These are phyloP conservation scores for Lapara coniferarum DNA, from an alignment of 2,888 invertebrate genomes.

Conservation along the genomic window DNA sequence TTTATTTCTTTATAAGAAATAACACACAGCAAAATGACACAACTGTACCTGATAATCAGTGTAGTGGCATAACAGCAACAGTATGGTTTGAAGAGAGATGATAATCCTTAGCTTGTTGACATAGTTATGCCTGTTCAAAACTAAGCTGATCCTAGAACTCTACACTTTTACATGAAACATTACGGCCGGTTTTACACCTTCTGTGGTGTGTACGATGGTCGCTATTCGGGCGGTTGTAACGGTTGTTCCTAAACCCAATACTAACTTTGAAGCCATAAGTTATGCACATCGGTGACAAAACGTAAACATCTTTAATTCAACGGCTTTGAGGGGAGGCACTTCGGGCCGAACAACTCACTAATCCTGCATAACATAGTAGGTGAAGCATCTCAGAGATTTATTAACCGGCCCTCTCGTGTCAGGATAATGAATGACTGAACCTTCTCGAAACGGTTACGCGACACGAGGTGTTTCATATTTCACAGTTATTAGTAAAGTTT, in stretches of 20 bases:
- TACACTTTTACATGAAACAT: too few species aligned
- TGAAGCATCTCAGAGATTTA: slow-evolving; percentile 58
- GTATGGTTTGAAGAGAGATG: too few species aligned
- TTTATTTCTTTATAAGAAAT: slow-evolving; percentile 35
- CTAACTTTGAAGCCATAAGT: slow-evolving; percentile 60
- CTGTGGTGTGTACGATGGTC: too few species aligned
- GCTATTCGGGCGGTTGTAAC: too few species aligned
- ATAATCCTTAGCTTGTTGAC: too few species aligned
- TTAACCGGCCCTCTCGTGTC: slow-evolving; percentile 48
- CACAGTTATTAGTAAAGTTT: slow-evolving; percentile 33
- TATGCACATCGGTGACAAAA: slow-evolving; percentile 48
- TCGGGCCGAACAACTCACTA: slow-evolving; percentile 48
- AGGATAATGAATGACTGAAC: slow-evolving; percentile 49
- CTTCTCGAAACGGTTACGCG: slow-evolving; percentile 32
- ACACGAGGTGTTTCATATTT: slow-evolving; percentile 37
- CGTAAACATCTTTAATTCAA: slow-evolving; percentile 59
- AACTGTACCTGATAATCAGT: too few species aligned
- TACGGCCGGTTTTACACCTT: too few species aligned
- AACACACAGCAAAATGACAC: too few species aligned
- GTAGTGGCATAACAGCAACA: too few species aligned
- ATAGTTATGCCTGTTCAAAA: too few species aligned
- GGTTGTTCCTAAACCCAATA: too few species aligned
- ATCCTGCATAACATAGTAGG: slow-evolving; percentile 60
- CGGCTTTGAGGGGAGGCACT: slow-evolving; percentile 37
- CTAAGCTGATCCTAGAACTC: too few species aligned